These are phyloP conservation scores for Eudasyphora cyanicolor DNA, from an alignment of 2,888 invertebrate species.

Conservation along the genomic window DNA sequence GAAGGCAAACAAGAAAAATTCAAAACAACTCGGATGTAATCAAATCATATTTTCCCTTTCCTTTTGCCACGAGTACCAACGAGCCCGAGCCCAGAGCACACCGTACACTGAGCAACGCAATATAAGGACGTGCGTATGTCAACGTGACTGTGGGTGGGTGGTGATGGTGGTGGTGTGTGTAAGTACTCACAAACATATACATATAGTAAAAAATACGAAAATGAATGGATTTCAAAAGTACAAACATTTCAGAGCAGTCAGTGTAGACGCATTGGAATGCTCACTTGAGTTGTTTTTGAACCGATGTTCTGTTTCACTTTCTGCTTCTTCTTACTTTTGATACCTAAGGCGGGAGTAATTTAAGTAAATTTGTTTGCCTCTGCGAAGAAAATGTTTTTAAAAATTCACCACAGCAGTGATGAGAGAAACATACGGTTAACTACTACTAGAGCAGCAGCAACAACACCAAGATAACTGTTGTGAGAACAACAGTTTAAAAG, in stretches of 20 bases:
- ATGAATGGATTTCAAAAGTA: constrained; percentile 45
- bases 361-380: constrained; percentile 24
- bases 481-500: constrained; percentile 41
- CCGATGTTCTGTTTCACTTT: neutral
- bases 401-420: constrained; percentile 51
- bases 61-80: neutral
- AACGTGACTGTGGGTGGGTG: neutral
- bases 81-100: no score
- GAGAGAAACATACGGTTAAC: neutral
- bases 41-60: constrained; percentile 14
- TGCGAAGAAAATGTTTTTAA: constrained; percentile 8
- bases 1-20: constrained; percentile 10
- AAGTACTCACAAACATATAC: no score
- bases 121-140: neutral
- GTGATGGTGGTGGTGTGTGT: neutral
- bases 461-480: neutral
- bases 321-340: neutral
- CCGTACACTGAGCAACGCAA: neutral
- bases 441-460: neutral
- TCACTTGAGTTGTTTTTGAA: constrained; percentile 14
- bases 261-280: constrained; percentile 44
- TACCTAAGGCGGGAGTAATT: constrained; percentile 51
- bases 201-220: constrained; percentile 16
- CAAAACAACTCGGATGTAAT: constrained; percentile 2
- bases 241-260: constrained; percentile 8